Evolutionary conservation across 2,888 invertebrate genomes (phyloP).

Genomic region (Megamerina dolium): DNA sequence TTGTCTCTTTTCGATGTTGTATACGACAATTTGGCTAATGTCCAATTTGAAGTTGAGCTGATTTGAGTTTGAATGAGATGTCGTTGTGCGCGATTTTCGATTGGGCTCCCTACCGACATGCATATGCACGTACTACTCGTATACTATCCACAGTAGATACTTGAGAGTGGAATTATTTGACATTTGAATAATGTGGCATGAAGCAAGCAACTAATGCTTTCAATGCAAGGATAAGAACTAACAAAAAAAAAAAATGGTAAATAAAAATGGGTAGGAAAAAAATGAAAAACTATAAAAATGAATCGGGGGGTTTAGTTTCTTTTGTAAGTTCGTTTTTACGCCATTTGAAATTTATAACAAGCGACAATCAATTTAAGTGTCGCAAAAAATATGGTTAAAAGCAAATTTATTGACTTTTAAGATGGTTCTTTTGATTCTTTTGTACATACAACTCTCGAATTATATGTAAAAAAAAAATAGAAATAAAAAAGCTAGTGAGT

Average conservation of each 20-base stretch:
- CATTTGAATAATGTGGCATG: too few relatives aligned
- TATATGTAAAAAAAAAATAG: neutral
- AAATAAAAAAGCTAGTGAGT: neutral
- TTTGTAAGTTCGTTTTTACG: slow-evolving; percentile 4
- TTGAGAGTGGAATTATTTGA: too few relatives aligned
- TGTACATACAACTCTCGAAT: neutral
- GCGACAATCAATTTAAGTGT: neutral
- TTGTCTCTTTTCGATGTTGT: too few relatives aligned
- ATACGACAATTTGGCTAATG: slow-evolving; percentile 19
- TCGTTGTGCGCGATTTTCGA: neutral
- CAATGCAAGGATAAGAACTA: too few relatives aligned
- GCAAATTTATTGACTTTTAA: too few relatives aligned
- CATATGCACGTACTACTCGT: too few relatives aligned
- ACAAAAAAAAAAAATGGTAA: neutral
- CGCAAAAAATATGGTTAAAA: neutral
- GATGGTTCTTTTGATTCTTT: neutral
- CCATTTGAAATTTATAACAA: slow-evolving; percentile 12
- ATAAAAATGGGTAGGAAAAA: neutral
- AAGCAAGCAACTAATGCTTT: too few relatives aligned
- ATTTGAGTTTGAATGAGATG: slow-evolving; percentile 2
- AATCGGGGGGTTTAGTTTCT: too few relatives aligned
- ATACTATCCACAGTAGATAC: too few relatives aligned
- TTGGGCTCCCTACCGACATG: neutral
- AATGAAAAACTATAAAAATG: too few relatives aligned
- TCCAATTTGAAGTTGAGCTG: slow-evolving; percentile 13